Base-by-base conservation (phyloP, 2,888 invertebrate species). In the Tipula lateralis region DNA sequence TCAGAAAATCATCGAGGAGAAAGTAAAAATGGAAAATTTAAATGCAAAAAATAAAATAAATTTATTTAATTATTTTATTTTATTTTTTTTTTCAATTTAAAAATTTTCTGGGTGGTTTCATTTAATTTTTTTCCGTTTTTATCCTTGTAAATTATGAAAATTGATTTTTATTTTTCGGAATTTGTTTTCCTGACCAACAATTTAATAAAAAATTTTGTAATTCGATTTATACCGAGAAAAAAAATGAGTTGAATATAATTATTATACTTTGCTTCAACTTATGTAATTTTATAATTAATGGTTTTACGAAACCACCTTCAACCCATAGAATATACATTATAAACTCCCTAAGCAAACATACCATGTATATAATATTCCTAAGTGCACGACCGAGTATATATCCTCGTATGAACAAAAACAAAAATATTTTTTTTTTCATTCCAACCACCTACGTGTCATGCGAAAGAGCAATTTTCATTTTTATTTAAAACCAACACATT, bases 11-110 rank as follows among this genome's bases (percentile, higher is more conserved):
- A 66, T 66, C 9, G 44, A 44, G 16, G n/a, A 66, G 19, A 66
- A 66, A 66, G 66, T 66, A 66, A 66, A 66, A 13, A 19, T 66
- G 66, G 66, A 66, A 66, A 66, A 66, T 66, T 66, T 24, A 66
- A 66, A 66, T 66, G n/a, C n/a, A n/a, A 44, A 44, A 50, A 50
- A 50, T 16, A 16, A 19, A 36, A 36, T 16, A 24, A 24, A 66
- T 66, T 66, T 66, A 66, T 66, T 66, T 66, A 66, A 66, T 66
- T 66, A 66, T 66, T 66, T n/a, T n/a, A n/a, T n/a, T n/a, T n/a
- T n/a, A n/a, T n/a, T n/a, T n/a, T n/a, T n/a, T 66, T 66, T 66
- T 66, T 24, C 66, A 66, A 66, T 66, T 66, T 66, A 66, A 66
- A 66, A 66, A 66, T 66, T 66, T 66, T 66, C 66, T 66, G 66